Evolutionary conservation across 2,888 invertebrate genomes (phyloP).

Genomic region (Oligia fasciuncula): DNA sequence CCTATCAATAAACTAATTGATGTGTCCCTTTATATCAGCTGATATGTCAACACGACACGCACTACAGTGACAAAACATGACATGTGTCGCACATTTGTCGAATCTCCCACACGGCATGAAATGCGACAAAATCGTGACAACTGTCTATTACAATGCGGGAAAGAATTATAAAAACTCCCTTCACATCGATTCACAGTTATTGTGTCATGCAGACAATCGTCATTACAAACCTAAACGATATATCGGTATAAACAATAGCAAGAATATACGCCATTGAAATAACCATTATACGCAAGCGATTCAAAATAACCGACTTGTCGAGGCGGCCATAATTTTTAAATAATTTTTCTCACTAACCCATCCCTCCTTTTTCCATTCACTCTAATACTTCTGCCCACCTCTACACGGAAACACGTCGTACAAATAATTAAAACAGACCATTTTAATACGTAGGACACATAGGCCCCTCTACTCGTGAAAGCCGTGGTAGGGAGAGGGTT

Average conservation of each 20-base stretch:
- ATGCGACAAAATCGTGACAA: neutral
- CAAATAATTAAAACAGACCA: slow-evolving; percentile 45
- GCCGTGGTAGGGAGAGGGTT: slow-evolving; percentile 56
- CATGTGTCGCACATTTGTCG: slow-evolving; percentile 12
- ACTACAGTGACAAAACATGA: neutral
- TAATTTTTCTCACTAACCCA: neutral
- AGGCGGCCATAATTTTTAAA: slow-evolving; percentile 6
- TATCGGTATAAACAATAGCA: neutral
- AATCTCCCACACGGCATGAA: neutral
- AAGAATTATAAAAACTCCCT: neutral
- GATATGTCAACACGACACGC: slow-evolving; percentile 2
- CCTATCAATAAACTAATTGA: neutral
- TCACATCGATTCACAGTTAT: slow-evolving; percentile 4
- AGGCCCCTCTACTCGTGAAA: slow-evolving; percentile 57
- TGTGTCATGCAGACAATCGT: neutral
- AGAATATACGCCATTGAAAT: neutral
- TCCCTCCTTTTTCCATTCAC: neutral
- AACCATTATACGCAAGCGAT: neutral
- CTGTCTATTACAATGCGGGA: neutral
- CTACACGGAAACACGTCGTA: slow-evolving; percentile 32
- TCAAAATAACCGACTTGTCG: neutral
- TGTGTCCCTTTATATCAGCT: neutral
- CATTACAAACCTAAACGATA: neutral
- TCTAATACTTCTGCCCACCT: too few species aligned
- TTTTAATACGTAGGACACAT: slow-evolving; percentile 46